These are phyloP conservation scores for Harpagoxenus sublaevis DNA, from an alignment of 2,888 invertebrate species.

Conservation along the genomic window DNA sequence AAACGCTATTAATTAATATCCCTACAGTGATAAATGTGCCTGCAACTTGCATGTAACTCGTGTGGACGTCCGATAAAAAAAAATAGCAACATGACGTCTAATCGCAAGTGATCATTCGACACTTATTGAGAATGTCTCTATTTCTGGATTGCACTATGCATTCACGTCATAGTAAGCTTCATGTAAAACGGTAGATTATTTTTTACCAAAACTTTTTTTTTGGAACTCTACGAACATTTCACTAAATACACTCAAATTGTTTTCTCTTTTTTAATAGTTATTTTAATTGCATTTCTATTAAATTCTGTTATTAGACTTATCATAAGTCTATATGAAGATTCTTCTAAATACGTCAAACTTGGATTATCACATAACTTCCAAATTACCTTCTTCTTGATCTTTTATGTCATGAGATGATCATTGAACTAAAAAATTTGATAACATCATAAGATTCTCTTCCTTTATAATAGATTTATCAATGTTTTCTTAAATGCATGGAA, in stretches of 20 bases:
- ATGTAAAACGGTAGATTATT: neutral
- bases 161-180: neutral
- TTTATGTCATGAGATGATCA: neutral
- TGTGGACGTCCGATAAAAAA: neutral
- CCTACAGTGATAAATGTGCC: neutral
- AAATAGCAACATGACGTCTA: constrained; percentile 44
- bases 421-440: neutral
- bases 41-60: neutral
- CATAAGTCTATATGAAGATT: constrained; percentile 2
- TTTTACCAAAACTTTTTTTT: neutral
- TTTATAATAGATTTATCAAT: neutral
- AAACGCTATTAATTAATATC: constrained; percentile 26
- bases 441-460: neutral
- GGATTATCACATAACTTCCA: neutral
- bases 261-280: neutral
- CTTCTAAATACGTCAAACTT: neutral
- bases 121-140: constrained; percentile 54
- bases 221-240: neutral
- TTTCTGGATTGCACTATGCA: constrained; percentile 32
- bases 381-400: neutral
- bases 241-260: neutral
- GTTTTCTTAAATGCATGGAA: constrained; percentile 11
- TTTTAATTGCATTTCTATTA: constrained; percentile 1
- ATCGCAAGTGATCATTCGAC: constrained; percentile 52
- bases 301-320: neutral